These are phyloP conservation scores for Puntigrus tetrazona DNA, from an alignment of 2,113 vertebrate genomes.

Conservation along the genomic window DNA sequence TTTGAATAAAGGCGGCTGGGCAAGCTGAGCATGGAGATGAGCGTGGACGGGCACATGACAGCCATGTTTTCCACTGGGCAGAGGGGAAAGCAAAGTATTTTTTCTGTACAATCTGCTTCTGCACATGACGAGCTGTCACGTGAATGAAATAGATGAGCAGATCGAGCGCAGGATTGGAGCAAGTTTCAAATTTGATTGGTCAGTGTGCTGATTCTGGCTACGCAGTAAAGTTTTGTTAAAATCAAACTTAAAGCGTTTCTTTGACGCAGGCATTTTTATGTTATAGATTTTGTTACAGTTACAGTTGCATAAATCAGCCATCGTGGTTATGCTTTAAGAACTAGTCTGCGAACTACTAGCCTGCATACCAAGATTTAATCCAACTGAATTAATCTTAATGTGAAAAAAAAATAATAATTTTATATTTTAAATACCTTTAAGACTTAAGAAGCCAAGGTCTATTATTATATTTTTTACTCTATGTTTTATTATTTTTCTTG, in stretches of 20 bases:
- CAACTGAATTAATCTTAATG: too few relatives aligned
- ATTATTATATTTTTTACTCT: too few relatives aligned
- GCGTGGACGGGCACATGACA: constrained; percentile 75
- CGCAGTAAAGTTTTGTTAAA: not conserved
- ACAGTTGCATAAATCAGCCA: not conserved
- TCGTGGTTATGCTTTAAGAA: not conserved
- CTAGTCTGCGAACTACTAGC: too few relatives aligned
- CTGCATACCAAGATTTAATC: too few relatives aligned
- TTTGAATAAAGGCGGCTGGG: constrained; percentile 71
- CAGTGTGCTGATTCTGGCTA: not conserved
- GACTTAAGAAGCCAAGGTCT: too few relatives aligned
- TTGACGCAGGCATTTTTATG: not conserved
- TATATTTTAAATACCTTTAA: too few relatives aligned
- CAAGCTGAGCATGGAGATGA: constrained; percentile 69
- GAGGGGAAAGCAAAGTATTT: constrained; percentile 71
- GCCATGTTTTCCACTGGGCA: constrained; percentile 68
- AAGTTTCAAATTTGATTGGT: not conserved
- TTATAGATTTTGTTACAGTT: not conserved
- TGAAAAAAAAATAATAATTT: too few relatives aligned
- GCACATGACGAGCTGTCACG: constrained; percentile 71
- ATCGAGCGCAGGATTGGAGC: constrained; percentile 22
- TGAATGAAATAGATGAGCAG: constrained; percentile 61
- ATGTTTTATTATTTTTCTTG: too few relatives aligned
- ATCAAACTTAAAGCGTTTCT: not conserved
- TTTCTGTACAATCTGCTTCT: constrained; percentile 71